phyloP scores from a whole-genome alignment of 2,797 vertebrate genomes.

The Nothura maculosa region DNA sequence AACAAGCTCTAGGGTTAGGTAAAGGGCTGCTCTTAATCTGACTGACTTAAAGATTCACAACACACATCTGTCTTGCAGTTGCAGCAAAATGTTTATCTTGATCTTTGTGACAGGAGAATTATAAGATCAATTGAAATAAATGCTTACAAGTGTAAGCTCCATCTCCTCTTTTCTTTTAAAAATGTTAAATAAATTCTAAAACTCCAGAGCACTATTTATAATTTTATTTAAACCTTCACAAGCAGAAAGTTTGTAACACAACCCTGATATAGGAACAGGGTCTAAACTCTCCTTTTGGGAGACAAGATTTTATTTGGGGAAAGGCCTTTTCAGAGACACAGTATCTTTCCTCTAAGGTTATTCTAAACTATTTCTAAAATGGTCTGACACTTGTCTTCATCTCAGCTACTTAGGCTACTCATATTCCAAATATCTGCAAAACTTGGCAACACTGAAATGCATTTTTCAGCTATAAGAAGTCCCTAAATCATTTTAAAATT shows the following conservation, averaged over 20 bases:
- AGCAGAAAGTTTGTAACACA: constrained; percentile 8
- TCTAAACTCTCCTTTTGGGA: not conserved
- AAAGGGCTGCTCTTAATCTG: constrained; percentile 38
- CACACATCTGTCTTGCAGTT: constrained; percentile 28
- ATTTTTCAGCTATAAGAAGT: not conserved
- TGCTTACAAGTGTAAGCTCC: not conserved
- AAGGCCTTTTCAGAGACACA: not conserved
- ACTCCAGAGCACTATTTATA: not conserved
- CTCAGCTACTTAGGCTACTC: not conserved
- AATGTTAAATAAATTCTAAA: not conserved
- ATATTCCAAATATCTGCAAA: not conserved
- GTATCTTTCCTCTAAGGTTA: not conserved
- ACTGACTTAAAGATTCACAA: constrained; percentile 28
- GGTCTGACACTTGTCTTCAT: not conserved
- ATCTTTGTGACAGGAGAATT: not conserved
- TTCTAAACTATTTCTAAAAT: not conserved
- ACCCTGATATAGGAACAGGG: not conserved
- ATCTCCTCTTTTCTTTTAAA: not conserved
- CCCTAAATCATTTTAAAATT: not conserved
- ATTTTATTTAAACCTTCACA: not conserved
- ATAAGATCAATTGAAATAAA: not conserved
- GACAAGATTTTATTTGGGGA: not conserved
- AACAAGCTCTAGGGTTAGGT: constrained; percentile 12
- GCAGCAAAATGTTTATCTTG: constrained; percentile 14
- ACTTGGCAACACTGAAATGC: not conserved